phyloP scores from a whole-genome alignment of 2,888 invertebrate genomes.

The Melolontha melolontha region DNA sequence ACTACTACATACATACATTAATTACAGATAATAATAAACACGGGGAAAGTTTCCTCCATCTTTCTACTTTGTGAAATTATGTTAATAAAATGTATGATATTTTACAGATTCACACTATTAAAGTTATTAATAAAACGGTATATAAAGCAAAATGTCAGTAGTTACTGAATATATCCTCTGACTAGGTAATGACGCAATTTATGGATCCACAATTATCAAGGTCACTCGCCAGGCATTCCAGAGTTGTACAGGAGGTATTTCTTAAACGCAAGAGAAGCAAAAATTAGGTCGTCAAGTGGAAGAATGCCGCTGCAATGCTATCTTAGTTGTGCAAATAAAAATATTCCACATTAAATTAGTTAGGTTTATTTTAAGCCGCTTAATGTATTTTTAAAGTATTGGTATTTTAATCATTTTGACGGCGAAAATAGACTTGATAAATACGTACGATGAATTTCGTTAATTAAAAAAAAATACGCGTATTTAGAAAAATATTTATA shows the following conservation, averaged over 20 bases:
- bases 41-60: no score
- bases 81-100: background rate
- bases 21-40: no score
- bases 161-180: slow-evolving; percentile 6
- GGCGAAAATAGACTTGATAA: background rate
- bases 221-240: slow-evolving; percentile 26
- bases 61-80: no score
- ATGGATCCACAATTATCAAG: slow-evolving; percentile 31
- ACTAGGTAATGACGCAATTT: slow-evolving; percentile 30
- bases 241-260: slow-evolving; percentile 21
- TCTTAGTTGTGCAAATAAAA: slow-evolving; percentile 20
- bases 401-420: background rate
- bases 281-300: slow-evolving; percentile 38
- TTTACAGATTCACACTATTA: slow-evolving; percentile 3
- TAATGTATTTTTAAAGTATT: background rate
- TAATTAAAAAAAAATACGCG: no score
- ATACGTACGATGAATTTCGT: no score
- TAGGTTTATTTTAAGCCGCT: slow-evolving; percentile 14
- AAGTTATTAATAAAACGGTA: slow-evolving; percentile 13
- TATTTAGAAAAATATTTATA: no score
- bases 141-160: slow-evolving; percentile 14
- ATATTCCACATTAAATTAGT: slow-evolving; percentile 15
- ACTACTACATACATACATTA: no score
- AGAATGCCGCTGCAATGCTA: slow-evolving; percentile 29
- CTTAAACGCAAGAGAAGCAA: slow-evolving; percentile 28